These are phyloP conservation scores for Maniola jurtina DNA, from an alignment of 1,140 invertebrate genomes.

Conservation along the genomic window DNA sequence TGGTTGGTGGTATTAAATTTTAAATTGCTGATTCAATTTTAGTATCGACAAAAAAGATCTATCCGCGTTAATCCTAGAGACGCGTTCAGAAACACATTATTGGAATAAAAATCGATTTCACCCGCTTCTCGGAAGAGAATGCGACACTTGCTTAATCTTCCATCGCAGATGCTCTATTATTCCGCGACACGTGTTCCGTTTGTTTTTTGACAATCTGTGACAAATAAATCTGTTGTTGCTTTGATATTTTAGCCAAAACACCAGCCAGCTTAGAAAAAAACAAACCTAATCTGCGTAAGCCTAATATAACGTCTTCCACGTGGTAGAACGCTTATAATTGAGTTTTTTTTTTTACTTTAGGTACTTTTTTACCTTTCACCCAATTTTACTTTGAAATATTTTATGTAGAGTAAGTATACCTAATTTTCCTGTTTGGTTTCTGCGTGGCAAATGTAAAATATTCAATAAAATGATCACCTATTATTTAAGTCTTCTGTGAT, in stretches of 20 bases:
- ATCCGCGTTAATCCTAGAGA: constrained; percentile 54
- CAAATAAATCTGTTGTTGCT: constrained; percentile 13
- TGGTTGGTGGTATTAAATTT: no score
- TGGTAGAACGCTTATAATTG: no score
- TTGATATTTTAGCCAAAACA: constrained; percentile 2
- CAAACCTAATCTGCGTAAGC: not conserved
- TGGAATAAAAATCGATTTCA: constrained; percentile 58
- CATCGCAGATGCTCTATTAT: constrained; percentile 60
- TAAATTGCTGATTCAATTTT: no score
- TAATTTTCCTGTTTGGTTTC: no score
- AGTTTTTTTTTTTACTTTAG: no score
- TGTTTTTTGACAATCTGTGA: constrained; percentile 27
- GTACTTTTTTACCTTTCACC: no score
- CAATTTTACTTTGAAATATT: no score
- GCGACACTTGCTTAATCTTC: constrained; percentile 72
- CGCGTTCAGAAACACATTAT: constrained; percentile 46
- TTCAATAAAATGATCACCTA: no score
- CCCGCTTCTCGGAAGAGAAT: constrained; percentile 57
- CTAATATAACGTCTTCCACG: no score
- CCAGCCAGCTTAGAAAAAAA: not conserved
- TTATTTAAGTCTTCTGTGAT: no score
- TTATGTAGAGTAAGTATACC: no score
- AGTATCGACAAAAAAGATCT: not conserved
- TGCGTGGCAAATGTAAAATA: no score
- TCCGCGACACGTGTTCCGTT: constrained; percentile 62